Base-by-base conservation (phyloP, 2,888 invertebrate genomes). In the Sipha maydis region DNA sequence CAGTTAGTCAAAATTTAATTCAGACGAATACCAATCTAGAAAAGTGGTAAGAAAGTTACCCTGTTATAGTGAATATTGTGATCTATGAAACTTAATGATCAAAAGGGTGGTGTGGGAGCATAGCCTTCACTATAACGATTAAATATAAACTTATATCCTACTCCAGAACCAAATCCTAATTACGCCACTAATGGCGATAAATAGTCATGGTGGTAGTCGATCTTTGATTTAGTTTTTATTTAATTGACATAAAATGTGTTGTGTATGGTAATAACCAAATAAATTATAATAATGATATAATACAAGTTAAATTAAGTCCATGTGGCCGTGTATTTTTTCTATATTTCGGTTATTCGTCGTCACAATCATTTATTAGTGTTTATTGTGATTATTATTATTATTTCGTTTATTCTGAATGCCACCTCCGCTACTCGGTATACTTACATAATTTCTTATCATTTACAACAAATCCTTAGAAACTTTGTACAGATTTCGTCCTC, bases 401-500 rank as follows among this genome's bases (percentile, higher is more conserved):
- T 34, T 56, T 34, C 56, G 56, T 34, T 25, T 21, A 19, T 61
- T 80, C 38, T 61, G 5, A 28, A 61, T 80, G n/a, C 61, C 38
- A 61, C 61, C 61, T n/a, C 38, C 61, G 48, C 14, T 48, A 11
- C 3, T 61, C 61, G 5, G 61, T 61, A 8, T 17, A 34, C 61
- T n/a, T 80, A 80, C 11, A 80, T 80, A 61, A 38, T 67, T 80
- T 67, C 38, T 67, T 38, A 38, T 67, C 38, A 80, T n/a, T n/a
- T 38, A 67, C 79, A 61, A 38, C 79, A 38, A 80, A 80, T 38
- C 79, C 61, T 38, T 80, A 80, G 79, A 38, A 61, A 67, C 25
- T 14, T 38, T 38, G 1, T 80, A n/a, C 38, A 38, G 61, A 61
- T 67, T n/a, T 80, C 61, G 34, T 80, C 38, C n/a, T 61, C 28